Percentiles rank a stretch among this genome's conserved stretches.
phyloP scores from a whole-genome alignment of 2,888 invertebrate genomes.

The Venusia cambrica region DNA sequence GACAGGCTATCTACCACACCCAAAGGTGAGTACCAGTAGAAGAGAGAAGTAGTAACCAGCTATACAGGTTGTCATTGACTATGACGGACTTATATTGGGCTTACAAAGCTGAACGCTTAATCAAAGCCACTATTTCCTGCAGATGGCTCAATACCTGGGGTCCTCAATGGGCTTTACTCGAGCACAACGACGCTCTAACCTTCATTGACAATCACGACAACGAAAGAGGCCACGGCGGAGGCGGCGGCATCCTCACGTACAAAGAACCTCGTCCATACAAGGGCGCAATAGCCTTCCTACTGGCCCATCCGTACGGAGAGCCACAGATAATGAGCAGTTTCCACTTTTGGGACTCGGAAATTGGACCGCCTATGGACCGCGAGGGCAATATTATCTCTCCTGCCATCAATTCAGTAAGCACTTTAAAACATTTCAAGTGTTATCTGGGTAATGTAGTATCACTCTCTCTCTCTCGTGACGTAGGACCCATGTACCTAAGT shows the following conservation, averaged over 20 bases:
- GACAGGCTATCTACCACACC: too few relatives aligned
- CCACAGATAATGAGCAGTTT: slow-evolving; percentile 94
- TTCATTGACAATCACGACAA: slow-evolving; percentile 94
- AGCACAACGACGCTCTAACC: slow-evolving; percentile 78
- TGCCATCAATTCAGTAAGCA: slow-evolving; percentile 76
- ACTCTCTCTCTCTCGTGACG: too few relatives aligned
- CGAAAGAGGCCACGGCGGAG: slow-evolving; percentile 84
- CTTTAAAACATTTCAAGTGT: neutral
- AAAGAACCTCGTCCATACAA: slow-evolving; percentile 85
- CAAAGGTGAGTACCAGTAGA: too few relatives aligned
- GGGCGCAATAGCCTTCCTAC: slow-evolving; percentile 90
- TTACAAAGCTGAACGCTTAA: too few relatives aligned
- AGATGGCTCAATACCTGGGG: slow-evolving; percentile 83
- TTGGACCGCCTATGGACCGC: slow-evolving; percentile 85
- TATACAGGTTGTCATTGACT: too few relatives aligned
- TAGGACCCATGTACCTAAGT: too few relatives aligned
- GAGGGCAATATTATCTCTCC: slow-evolving; percentile 84
- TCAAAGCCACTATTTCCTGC: too few relatives aligned
- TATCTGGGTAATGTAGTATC: too few relatives aligned
- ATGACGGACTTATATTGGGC: too few relatives aligned
- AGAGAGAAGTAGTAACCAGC: too few relatives aligned
- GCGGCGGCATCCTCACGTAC: slow-evolving; percentile 81
- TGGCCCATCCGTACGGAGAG: slow-evolving; percentile 91
- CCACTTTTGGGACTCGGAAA: slow-evolving; percentile 82
- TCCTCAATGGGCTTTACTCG: slow-evolving; percentile 83